phyloP scores from a whole-genome alignment of 2,888 invertebrate species.

The Rhingia rostrata region DNA sequence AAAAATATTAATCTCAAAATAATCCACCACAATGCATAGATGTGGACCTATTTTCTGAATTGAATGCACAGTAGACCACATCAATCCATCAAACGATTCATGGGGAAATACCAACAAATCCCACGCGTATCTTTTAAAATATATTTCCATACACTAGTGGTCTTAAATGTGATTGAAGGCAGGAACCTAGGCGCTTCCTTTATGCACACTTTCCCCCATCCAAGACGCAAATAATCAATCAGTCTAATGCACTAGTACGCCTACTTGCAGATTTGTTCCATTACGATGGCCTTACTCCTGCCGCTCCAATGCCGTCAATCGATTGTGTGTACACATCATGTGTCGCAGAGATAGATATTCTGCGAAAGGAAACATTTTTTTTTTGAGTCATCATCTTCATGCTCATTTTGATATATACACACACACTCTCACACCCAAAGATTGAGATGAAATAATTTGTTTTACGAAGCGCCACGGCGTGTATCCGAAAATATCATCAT shows the following conservation, averaged over 20 bases:
- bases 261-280: conserved; percentile 33
- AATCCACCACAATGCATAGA: too few species aligned
- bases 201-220: conserved; percentile 4
- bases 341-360: conserved; percentile 20
- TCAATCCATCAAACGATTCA: too few species aligned
- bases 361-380: conserved; percentile 7
- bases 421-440: neutral
- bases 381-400: neutral
- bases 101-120: too few species aligned
- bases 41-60: too few species aligned
- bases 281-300: conserved; percentile 5
- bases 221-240: conserved; percentile 48
- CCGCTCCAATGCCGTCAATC: conserved; percentile 21
- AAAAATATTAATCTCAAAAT: too few species aligned
- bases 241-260: conserved; percentile 32
- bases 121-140: too few species aligned
- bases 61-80: too few species aligned
- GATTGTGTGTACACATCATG: conserved; percentile 15
- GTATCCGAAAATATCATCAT: conserved; percentile 16
- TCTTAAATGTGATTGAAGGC: too few species aligned
- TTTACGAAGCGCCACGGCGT: conserved; percentile 42
- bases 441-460: conserved; percentile 26
- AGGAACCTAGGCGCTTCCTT: too few species aligned
- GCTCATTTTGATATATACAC: neutral
- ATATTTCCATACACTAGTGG: too few species aligned